These are phyloP conservation scores for Drosophila subquinaria DNA, from an alignment of 2,888 invertebrate species.

Conservation along the genomic window DNA sequence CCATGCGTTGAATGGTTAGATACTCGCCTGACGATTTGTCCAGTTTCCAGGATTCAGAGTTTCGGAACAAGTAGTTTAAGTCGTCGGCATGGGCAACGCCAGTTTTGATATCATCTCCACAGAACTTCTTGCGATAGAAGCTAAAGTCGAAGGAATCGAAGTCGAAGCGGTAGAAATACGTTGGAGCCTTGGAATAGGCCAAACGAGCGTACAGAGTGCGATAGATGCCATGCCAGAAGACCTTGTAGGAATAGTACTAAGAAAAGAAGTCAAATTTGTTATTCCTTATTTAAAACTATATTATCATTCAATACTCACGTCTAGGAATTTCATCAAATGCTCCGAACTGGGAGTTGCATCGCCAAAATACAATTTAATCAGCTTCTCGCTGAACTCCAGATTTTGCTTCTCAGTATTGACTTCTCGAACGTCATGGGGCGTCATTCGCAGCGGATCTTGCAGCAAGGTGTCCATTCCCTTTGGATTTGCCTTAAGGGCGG, in stretches of 20 bases:
- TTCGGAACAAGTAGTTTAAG: constrained; percentile 77
- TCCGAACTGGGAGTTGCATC: constrained; percentile 59
- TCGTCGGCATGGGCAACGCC: constrained; percentile 83
- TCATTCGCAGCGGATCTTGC: constrained; percentile 53
- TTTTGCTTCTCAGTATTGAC: constrained; percentile 56
- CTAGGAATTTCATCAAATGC: constrained; percentile 52
- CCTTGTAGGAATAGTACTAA: constrained; percentile 77
- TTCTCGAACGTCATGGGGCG: constrained; percentile 58
- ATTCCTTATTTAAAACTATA: not conserved
- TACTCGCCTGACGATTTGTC: constrained; percentile 68
- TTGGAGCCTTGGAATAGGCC: constrained; percentile 65
- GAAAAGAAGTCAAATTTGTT: constrained; percentile 21
- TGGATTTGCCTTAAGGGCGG: constrained; percentile 57
- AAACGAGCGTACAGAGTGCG: constrained; percentile 74
- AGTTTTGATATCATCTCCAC: constrained; percentile 64
- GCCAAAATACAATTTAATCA: constrained; percentile 75
- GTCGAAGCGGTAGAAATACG: constrained; percentile 82
- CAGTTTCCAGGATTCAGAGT: constrained; percentile 57
- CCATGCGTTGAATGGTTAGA: constrained; percentile 75
- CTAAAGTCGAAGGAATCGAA: constrained; percentile 82
- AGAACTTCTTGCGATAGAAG: constrained; percentile 70
- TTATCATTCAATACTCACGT: constrained; percentile 46
- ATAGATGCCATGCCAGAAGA: constrained; percentile 81
- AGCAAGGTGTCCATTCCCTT: constrained; percentile 56
- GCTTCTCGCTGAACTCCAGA: constrained; percentile 73